phyloP scores from a whole-genome alignment of 2,113 vertebrate genomes.

The Azemiops feae region DNA sequence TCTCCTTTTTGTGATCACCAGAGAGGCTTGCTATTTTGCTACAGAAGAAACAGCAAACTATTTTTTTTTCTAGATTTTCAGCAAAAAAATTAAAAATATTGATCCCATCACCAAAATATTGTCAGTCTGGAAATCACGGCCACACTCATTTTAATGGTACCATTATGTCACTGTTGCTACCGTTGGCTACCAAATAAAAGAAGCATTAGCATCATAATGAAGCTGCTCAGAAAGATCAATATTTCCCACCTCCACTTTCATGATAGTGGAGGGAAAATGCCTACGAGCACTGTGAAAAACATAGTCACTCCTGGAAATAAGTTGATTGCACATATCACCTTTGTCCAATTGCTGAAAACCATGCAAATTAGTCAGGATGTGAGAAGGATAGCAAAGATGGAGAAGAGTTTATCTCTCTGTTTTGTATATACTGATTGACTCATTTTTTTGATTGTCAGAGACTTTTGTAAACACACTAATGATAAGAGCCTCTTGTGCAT shows the following conservation, averaged over 20 bases:
- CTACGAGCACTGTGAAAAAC: not conserved
- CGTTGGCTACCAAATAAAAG: too few relatives aligned
- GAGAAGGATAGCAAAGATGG: not conserved
- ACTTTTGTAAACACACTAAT: not conserved
- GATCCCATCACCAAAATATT: too few relatives aligned
- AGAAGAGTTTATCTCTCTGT: not conserved
- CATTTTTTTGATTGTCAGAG: not conserved
- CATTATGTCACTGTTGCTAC: too few relatives aligned
- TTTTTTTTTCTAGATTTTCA: too few relatives aligned
- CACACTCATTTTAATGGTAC: too few relatives aligned
- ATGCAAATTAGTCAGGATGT: not conserved
- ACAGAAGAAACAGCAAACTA: too few relatives aligned
- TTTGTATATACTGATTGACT: not conserved
- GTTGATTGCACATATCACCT: not conserved
- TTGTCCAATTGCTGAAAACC: not conserved
- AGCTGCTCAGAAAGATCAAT: not conserved
- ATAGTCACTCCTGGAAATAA: not conserved
- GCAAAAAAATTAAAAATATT: too few relatives aligned
- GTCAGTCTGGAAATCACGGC: too few relatives aligned
- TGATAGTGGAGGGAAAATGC: not conserved
- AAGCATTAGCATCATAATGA: not conserved
- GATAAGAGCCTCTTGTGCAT: constrained; percentile 17
- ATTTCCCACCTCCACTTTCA: not conserved
- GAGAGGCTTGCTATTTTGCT: too few relatives aligned
- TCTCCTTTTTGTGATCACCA: too few relatives aligned